Evolutionary conservation across 53 echinoderm and acorn worm genomes (phyloP).

Genomic region (Holothuria scabra): DNA sequence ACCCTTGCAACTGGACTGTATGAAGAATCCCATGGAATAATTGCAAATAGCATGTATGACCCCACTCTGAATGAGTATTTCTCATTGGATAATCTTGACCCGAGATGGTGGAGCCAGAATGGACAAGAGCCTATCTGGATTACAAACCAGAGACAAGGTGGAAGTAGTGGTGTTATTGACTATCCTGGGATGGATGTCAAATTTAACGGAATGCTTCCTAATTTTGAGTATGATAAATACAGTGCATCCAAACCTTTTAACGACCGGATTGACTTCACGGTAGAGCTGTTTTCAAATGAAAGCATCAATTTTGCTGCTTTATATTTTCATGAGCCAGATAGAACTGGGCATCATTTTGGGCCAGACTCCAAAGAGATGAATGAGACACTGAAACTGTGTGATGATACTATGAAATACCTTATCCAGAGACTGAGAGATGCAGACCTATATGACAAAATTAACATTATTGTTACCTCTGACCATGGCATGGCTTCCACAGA

Average conservation of each 20-base stretch:
- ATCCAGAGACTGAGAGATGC: conserved; percentile 58
- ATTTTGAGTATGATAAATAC: conserved; percentile 60
- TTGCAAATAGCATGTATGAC: conserved; percentile 86
- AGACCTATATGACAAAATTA: conserved; percentile 61
- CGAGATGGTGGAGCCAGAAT: conserved; percentile 75
- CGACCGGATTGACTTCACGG: conserved; percentile 60
- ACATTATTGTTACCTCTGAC: conserved; percentile 84
- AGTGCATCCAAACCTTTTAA: conserved; percentile 58
- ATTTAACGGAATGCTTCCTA: conserved; percentile 65
- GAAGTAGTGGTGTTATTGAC: conserved; percentile 63
- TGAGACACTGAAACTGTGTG: conserved; percentile 65
- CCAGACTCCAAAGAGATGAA: conserved; percentile 68
- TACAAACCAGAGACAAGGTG: conserved; percentile 82
- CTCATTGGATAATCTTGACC: conserved; percentile 16
- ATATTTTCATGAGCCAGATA: conserved; percentile 90
- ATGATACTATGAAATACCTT: conserved; percentile 69
- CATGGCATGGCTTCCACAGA: conserved; percentile 83
- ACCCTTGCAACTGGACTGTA: conserved; percentile 83
- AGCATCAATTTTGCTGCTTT: conserved; percentile 80
- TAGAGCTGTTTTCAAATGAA: conserved; percentile 65
- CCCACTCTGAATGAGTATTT: conserved; percentile 61
- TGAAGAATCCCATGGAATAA: conserved; percentile 89
- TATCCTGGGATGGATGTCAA: conserved; percentile 70
- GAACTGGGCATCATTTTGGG: conserved; percentile 77
- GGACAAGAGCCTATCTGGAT: conserved; percentile 92